Base-by-base conservation (phyloP, 2,797 vertebrate species). In the Helostoma temminkii region DNA sequence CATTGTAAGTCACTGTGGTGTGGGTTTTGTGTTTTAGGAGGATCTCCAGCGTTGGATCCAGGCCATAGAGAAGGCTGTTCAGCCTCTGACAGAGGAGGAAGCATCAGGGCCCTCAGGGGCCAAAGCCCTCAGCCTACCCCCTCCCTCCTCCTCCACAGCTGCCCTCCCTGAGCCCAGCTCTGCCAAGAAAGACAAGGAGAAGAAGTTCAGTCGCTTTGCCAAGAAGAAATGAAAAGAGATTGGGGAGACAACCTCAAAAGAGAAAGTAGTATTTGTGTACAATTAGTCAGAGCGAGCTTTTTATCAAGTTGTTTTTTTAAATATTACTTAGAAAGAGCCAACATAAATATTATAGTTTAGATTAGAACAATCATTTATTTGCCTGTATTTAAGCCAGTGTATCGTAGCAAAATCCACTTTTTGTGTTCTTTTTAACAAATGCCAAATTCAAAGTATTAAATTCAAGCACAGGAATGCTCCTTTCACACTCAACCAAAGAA, bases 171-270 rank as follows among this genome's bases (percentile, higher is more conserved):
- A 94, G 93, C 66, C 90, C 75, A 85, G 89, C 65, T 76, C 94
- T 53, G 92, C 93, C 88, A 98, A 97, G 87, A 98, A 97, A 81
- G 94, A 95, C 80, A 97, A 96, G 86, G 96, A 98, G 85, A 99
- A 98, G 93, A 96, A 95, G 90, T 97, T 96, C 88, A 95, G 95
- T 88, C 95, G 95, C 85, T 98, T 97, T 78, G 92, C 96, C 73
- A 98, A 96, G 83, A 98, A 99, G 94, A 99, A 99, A 92, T 98
- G 94, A 95, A 71, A 50, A 65, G 53, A 71, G 43, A 74, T 0
- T 34, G 70, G 75, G 50, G 15, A 21, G 76, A 77, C 72, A 83
- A 86, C 86, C 71, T 62, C 72, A 66, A 70, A 78, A 77, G 71
- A 80, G 81, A 66, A 83, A 76, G 76, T 76, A 78, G 82, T 78